A percentile compares a stretch with the other conserved stretches of the same genome.
phyloP scores from a whole-genome alignment of 2,113 vertebrate species.

The Zosterops japonicus region DNA sequence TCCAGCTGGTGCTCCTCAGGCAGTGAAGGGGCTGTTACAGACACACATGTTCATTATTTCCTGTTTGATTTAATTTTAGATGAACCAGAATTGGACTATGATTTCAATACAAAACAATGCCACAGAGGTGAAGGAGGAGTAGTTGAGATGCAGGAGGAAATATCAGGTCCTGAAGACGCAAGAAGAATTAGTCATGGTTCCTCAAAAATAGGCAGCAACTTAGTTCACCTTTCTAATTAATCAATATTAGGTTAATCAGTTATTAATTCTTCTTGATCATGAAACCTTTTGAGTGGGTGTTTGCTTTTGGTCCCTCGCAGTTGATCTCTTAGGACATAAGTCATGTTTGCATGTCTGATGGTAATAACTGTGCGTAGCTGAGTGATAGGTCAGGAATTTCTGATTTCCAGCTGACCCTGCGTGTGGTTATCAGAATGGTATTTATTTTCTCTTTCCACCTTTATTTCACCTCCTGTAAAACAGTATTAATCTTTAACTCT shows the following conservation, averaged over 20 bases:
- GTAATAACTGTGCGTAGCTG: neutral
- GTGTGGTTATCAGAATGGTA: neutral
- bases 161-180: neutral
- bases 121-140: neutral
- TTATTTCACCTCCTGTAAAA: neutral
- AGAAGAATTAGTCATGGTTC: neutral
- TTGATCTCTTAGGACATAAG: neutral
- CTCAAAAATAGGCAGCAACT: neutral
- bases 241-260: neutral
- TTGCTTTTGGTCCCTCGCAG: neutral
- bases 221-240: neutral
- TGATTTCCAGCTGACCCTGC: neutral
- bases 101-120: neutral
- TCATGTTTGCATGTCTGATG: neutral
- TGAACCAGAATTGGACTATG: neutral
- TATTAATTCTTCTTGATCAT: neutral
- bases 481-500: constrained; percentile 21
- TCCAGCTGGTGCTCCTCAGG: neutral
- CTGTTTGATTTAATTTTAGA: constrained; percentile 1
- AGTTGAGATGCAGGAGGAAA: neutral
- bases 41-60: neutral
- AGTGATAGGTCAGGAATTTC: neutral
- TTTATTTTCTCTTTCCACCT: constrained; percentile 10
- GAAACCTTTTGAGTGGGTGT: neutral
- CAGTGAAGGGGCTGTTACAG: neutral